A percentile compares a stretch with the other conserved stretches of the same genome.
phyloP scores from a whole-genome alignment of 1,140 invertebrate genomes.

The Pectinophora gossypiella region DNA sequence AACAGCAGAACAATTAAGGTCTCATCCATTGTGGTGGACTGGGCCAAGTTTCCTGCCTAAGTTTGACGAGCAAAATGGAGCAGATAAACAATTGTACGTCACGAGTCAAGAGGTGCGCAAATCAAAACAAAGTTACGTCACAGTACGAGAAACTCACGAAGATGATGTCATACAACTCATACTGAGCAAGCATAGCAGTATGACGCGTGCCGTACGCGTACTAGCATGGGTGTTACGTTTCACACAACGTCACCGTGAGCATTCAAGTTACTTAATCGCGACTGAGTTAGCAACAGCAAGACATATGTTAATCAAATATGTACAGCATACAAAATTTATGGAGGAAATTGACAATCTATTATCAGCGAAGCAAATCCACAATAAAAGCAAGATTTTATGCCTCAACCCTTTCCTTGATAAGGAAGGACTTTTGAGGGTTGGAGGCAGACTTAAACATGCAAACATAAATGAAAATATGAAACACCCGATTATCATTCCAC shows the following conservation, averaged over 20 bases:
- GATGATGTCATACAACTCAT: slow-evolving; percentile 7
- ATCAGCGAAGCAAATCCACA: not conserved
- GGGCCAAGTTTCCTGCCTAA: not conserved
- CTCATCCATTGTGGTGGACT: slow-evolving; percentile 18
- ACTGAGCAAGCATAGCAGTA: slow-evolving; percentile 7
- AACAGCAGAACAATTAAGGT: slow-evolving; percentile 8
- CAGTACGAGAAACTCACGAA: not conserved
- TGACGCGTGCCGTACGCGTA: slow-evolving; percentile 4
- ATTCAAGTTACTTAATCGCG: not conserved
- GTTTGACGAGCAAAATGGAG: not conserved
- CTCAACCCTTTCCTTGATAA: slow-evolving; percentile 16
- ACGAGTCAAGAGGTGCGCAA: slow-evolving; percentile 5
- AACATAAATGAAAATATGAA: slow-evolving; percentile 2
- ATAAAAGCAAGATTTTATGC: slow-evolving; percentile 6
- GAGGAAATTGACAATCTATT: slow-evolving; percentile 6
- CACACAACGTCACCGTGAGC: not conserved
- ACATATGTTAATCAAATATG: slow-evolving; percentile 9
- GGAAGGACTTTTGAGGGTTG: slow-evolving; percentile 19
- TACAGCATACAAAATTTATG: slow-evolving; percentile 9
- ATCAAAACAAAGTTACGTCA: slow-evolving; percentile 5
- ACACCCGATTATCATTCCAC: slow-evolving; percentile 21
- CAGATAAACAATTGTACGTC: not conserved
- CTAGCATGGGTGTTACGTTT: slow-evolving; percentile 12
- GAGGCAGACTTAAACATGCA: slow-evolving; percentile 20
- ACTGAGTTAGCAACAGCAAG: slow-evolving; percentile 4